Evolutionary conservation across 2,888 invertebrate genomes (phyloP).

Genomic region (Ichneumoninae sp.): DNA sequence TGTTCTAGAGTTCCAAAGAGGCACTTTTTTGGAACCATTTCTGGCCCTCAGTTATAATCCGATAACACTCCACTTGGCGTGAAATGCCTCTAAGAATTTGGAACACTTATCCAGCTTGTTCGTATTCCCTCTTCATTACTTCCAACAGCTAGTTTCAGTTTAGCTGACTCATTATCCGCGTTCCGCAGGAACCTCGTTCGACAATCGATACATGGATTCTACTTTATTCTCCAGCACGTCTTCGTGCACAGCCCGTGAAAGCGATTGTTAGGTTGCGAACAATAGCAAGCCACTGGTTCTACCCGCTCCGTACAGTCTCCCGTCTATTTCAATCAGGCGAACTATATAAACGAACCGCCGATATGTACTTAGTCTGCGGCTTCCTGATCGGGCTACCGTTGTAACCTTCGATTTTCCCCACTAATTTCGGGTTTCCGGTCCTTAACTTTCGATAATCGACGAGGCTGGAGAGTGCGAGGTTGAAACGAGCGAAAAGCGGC

Average conservation of each 20-base stretch:
- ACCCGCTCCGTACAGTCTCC: neutral
- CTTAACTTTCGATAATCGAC: constrained; percentile 50
- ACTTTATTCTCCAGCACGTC: neutral
- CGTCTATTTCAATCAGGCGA: constrained; percentile 13
- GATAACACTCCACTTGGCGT: neutral
- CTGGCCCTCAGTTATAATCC: neutral
- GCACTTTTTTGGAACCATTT: neutral
- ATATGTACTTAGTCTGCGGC: constrained; percentile 22
- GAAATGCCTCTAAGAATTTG: neutral
- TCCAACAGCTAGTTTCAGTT: neutral
- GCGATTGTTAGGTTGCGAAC: constrained; percentile 3
- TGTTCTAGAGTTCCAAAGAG: too few relatives aligned
- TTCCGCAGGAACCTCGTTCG: neutral
- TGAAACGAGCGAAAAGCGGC: constrained; percentile 28
- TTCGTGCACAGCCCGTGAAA: neutral
- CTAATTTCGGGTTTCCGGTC: constrained; percentile 38
- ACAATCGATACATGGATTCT: constrained; percentile 2
- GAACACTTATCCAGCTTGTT: neutral
- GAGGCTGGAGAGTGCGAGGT: constrained; percentile 11
- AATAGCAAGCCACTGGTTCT: neutral
- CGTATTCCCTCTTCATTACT: neutral
- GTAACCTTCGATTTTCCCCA: constrained; percentile 31
- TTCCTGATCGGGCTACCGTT: constrained; percentile 17
- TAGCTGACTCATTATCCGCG: too few relatives aligned
- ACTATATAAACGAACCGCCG: neutral